phyloP scores from a whole-genome alignment of 2,113 vertebrate genomes.

The Crotalus horridus region DNA sequence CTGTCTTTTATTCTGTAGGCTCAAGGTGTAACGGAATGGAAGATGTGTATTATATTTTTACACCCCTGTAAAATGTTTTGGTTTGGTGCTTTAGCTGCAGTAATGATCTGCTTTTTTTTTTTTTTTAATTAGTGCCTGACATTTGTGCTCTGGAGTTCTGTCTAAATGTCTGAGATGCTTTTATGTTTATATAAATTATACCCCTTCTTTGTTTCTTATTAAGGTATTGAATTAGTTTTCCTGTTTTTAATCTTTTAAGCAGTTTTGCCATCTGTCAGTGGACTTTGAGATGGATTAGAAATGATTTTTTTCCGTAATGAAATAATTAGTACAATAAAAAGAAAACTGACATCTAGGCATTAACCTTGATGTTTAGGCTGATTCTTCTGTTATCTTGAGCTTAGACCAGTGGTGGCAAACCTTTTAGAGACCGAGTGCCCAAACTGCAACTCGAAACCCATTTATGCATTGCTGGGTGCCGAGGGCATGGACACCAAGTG shows the following conservation, averaged over 20 bases:
- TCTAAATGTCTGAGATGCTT: neutral
- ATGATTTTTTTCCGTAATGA: neutral
- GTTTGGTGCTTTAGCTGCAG: neutral
- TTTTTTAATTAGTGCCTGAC: neutral
- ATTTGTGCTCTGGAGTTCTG: neutral
- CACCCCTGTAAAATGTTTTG: neutral
- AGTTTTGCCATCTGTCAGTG: neutral
- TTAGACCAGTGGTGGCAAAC: neutral
- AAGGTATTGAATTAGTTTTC: neutral
- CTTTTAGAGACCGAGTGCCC: too few relatives aligned
- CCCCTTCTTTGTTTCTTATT: neutral
- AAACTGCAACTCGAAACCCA: too few relatives aligned
- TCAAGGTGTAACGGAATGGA: neutral
- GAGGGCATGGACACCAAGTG: too few relatives aligned
- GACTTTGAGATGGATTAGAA: neutral
- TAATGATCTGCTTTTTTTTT: neutral
- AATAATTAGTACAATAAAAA: neutral
- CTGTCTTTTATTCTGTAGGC: neutral
- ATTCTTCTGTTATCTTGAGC: neutral
- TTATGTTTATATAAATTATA: neutral
- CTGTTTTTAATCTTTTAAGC: neutral
- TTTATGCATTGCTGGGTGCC: too few relatives aligned
- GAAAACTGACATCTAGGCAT: neutral
- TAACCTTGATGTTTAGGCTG: neutral
- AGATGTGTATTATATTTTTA: neutral